Percentiles rank a stretch among this genome's conserved stretches.
These are phyloP conservation scores for Callorhinus ursinus DNA, from an alignment of 2,113 vertebrate genomes.

Conservation along the genomic window DNA sequence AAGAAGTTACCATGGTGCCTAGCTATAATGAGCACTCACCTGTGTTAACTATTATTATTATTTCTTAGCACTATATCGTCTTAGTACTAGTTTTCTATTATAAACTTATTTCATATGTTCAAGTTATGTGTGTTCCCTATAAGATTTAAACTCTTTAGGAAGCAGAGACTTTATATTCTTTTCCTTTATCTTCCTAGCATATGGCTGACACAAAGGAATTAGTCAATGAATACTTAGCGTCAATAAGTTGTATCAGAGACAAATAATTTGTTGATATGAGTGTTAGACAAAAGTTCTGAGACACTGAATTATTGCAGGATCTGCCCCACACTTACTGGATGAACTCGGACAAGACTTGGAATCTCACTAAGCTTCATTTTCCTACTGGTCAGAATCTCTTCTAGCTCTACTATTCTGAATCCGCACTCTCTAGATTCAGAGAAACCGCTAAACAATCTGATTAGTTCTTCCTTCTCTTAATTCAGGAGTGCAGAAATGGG, in stretches of 20 bases:
- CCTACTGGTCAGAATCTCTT: not conserved
- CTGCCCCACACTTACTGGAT: not conserved
- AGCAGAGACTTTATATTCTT: not conserved
- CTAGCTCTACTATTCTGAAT: not conserved
- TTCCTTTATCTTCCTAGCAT: not conserved
- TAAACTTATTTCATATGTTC: not conserved
- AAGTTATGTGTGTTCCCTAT: not conserved
- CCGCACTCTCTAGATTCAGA: constrained; percentile 25
- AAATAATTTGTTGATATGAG: not conserved
- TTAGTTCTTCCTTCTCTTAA: not conserved
- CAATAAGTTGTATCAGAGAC: not conserved
- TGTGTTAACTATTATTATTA: not conserved
- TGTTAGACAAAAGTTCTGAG: not conserved
- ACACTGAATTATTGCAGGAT: not conserved
- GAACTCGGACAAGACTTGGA: not conserved
- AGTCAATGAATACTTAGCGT: not conserved
- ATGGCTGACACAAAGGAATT: not conserved
- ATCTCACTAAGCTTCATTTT: not conserved
- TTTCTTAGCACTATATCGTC: not conserved
- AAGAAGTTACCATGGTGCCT: not conserved
- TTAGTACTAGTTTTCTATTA: not conserved
- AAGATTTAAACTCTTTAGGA: constrained; percentile 15
- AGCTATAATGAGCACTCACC: not conserved
- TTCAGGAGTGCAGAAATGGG: constrained; percentile 3
- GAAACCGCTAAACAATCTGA: not conserved